Base-by-base conservation (phyloP, 2,797 vertebrate genomes). In the Tolypeutes matacus region DNA sequence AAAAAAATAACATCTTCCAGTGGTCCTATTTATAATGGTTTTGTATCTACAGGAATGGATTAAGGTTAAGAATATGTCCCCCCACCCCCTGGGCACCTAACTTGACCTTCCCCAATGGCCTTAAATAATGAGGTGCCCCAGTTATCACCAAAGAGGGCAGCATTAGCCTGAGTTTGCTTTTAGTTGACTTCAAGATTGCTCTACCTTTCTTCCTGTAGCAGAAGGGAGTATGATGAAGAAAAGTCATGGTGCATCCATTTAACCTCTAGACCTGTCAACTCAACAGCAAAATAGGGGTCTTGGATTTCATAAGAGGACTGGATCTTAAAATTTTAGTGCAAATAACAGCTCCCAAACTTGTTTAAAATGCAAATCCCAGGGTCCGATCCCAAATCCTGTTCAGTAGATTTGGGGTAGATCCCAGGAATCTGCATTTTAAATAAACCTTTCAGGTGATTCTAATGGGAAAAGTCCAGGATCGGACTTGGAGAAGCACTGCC, bases 331-430 rank as follows among this genome's bases (percentile, higher is more conserved):
- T 76, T 72, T 84, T 72, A 58, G 76, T 58, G 23, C 6, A 2
- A 29, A 69, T 27, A 87, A 85, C 23, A 39, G 7, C 9, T 51
- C 42, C 23, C 18, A 9, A 65, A 18, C 5, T 75, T 69, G 1
- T 85, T 90, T 85, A 76, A 93, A 95, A 87, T 76, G 31, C 10
- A 89, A 72, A 8, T 67, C 25, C 6, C 10, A 76, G 27, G 18
- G 49, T 34, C 7, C 82, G 4, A 78, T 25, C 8, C 25, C 42
- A 29, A 67, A 56, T 80, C 4, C 36, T 29, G 14, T 27, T 93
- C 27, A 73, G 15, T 86, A 77, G 46, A 67, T 14, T 5, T 76
- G n/a, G 5, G 4, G 58, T 21, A 5, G 20, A 14, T 10, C 20
- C 5, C 20, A 31, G 56, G 29, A 82, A 84, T 62, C 15, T 76